These are phyloP conservation scores for Phyllotis vaccarum DNA, from an alignment of 2,797 vertebrate genomes.

Conservation along the genomic window DNA sequence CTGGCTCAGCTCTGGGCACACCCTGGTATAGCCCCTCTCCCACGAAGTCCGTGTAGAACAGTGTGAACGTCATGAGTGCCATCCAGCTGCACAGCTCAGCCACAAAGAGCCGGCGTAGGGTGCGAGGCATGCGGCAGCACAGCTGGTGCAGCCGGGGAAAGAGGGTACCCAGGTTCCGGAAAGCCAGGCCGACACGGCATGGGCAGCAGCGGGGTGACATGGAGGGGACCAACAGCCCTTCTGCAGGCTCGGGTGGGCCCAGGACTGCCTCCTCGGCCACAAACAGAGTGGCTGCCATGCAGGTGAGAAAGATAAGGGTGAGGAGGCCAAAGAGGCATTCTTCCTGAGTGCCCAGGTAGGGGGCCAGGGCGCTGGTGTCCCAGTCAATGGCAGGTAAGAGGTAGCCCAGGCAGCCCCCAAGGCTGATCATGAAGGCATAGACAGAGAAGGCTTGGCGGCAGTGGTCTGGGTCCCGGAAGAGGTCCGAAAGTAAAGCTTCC, in stretches of 20 bases:
- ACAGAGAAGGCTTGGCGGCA: conserved; percentile 92
- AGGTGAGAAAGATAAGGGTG: conserved; percentile 89
- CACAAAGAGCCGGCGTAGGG: conserved; percentile 91
- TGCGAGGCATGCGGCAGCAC: conserved; percentile 88
- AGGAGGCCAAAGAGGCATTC: conserved; percentile 92
- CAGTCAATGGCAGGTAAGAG: conserved; percentile 92
- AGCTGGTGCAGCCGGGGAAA: conserved; percentile 87
- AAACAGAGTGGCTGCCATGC: conserved; percentile 89
- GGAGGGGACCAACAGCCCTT: not conserved
- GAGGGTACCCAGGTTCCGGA: conserved; percentile 82
- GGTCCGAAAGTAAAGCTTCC: conserved; percentile 93
- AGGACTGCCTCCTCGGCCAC: conserved; percentile 87
- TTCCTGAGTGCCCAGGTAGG: conserved; percentile 91
- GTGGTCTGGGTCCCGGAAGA: conserved; percentile 91
- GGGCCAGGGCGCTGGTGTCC: conserved; percentile 87
- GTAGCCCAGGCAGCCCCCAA: conserved; percentile 93
- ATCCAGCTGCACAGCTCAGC: conserved; percentile 94
- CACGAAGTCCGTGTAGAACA: conserved; percentile 94
- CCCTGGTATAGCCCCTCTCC: conserved; percentile 93
- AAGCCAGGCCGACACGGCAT: conserved; percentile 66
- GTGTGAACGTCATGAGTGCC: conserved; percentile 93
- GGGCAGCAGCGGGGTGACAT: conserved; percentile 70
- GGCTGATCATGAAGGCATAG: conserved; percentile 92
- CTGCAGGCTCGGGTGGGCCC: not conserved
- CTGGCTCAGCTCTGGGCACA: conserved; percentile 89